A percentile compares a stretch with the other conserved stretches of the same genome.
These are phyloP conservation scores for Pelodiscus sinensis DNA, from an alignment of 2,113 vertebrate species.

Conservation along the genomic window DNA sequence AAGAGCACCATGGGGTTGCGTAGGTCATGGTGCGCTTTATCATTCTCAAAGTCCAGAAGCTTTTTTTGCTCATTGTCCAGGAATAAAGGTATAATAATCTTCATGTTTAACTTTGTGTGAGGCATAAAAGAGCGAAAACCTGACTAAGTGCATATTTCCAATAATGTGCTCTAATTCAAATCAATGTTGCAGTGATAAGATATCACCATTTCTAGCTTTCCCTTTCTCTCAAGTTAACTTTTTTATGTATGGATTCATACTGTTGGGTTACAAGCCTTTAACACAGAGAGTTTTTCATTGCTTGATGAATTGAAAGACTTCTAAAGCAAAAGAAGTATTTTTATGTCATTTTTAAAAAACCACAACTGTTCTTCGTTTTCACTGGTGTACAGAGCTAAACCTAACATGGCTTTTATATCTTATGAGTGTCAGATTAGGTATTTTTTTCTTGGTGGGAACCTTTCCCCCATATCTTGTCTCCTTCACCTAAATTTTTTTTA, in stretches of 20 bases:
- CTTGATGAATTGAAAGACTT: not conserved
- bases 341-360: not conserved
- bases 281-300: not conserved
- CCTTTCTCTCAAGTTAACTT: not conserved
- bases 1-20: conserved; percentile 95
- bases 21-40: conserved; percentile 95
- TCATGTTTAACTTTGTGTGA: not conserved
- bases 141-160: not conserved
- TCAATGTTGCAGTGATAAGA: not conserved
- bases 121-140: not conserved
- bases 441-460: not conserved
- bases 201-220: not conserved
- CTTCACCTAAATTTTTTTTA: not conserved
- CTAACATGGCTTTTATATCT: not conserved
- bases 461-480: not conserved
- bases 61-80: conserved; percentile 95
- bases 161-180: fast-evolving
- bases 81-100: conserved; percentile 87
- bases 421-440: not conserved
- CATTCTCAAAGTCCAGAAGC: conserved; percentile 98
- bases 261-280: not conserved
- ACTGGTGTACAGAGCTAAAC: not conserved
- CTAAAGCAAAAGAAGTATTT: not conserved
- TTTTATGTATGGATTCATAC: not conserved
- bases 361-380: conserved; percentile 11